Percentiles rank a stretch among this genome's conserved stretches.
phyloP scores from a whole-genome alignment of 2,797 vertebrate genomes.

The Phataginus tricuspis region DNA sequence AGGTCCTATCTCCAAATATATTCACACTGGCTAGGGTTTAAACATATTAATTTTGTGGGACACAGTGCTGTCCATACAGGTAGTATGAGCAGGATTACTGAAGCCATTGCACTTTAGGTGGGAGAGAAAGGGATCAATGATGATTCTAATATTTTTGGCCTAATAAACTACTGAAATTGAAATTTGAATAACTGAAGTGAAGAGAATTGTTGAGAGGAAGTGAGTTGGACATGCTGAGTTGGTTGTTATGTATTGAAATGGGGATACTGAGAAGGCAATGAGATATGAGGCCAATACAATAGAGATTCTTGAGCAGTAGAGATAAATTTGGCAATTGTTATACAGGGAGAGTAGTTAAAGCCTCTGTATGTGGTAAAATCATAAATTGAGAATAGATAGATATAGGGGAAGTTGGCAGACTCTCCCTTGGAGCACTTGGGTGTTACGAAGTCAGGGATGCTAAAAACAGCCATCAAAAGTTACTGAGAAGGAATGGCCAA shows the following conservation, averaged over 20 bases:
- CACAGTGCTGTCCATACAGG: neutral
- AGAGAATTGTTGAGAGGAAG: neutral
- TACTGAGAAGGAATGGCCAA: neutral
- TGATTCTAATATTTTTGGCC: neutral
- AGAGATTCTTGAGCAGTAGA: neutral
- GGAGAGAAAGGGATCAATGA: neutral
- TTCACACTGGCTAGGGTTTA: neutral
- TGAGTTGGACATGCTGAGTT: neutral
- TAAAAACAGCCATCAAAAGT: neutral
- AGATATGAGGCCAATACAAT: neutral
- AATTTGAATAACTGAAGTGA: neutral
- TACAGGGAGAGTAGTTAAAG: neutral
- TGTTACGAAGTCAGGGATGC: neutral
- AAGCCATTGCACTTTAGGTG: neutral
- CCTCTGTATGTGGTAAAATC: neutral
- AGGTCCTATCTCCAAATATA: neutral
- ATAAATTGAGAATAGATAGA: neutral
- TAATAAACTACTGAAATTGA: neutral
- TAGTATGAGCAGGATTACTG: neutral
- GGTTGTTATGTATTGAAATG: neutral
- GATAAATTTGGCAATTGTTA: neutral
- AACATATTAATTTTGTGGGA: neutral
- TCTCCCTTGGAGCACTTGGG: neutral
- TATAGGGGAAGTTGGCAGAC: accelerated
- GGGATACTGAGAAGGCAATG: neutral